Evolutionary conservation across 2,113 vertebrate species (phyloP), one percentile per base, ranked within the genome.

Genomic region (Tringa solitaria): DNA sequence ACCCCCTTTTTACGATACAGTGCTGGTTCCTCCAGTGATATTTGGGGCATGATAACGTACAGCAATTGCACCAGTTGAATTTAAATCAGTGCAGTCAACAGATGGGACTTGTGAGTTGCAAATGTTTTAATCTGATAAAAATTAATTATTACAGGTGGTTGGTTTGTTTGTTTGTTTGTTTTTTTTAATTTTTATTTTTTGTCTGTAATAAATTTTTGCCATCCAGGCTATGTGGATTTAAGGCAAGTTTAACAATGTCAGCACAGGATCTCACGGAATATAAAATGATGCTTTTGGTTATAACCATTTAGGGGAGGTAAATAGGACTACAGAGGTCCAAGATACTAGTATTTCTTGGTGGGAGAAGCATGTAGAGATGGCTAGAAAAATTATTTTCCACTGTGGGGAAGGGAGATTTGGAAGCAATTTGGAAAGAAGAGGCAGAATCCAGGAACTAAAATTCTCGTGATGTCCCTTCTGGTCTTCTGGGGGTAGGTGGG

Each of bases 1-100:
- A 39, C n/a, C 0, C 1, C 60, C 61, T 73, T 86, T 60, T 26
- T 35, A 2, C 1, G 2, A 6, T n/a, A 5, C 12, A 24, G 17
- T 1, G 0, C 0, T 2, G 12, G 27, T 48, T 72, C 12, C 17
- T 53, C 23, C 37, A 21, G 10, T 43, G 48, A 10, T 67, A 12
- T 8, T 19, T 63, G 35, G 33, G 17, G 43, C 19, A 15, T 48
- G 53, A 37, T 43, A 13, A 26, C 7, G 14, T 48, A 26, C 15
- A 32, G 14, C 32, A 79, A 3, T 50, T 39, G 56, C 33, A 67
- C 18, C 12, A 33, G 22, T 26, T 46, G 45, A 46, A 46, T 54
- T 65, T 72, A 56, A 65, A 61, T 39, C 14, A 23, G 12, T 59
- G 69, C 27, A 23, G 21, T 61, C 65, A 80, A 69, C 23, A 56